Conservation (phyloP, 2,797 vertebrate species). For the Erethizon dorsatum region DNA sequence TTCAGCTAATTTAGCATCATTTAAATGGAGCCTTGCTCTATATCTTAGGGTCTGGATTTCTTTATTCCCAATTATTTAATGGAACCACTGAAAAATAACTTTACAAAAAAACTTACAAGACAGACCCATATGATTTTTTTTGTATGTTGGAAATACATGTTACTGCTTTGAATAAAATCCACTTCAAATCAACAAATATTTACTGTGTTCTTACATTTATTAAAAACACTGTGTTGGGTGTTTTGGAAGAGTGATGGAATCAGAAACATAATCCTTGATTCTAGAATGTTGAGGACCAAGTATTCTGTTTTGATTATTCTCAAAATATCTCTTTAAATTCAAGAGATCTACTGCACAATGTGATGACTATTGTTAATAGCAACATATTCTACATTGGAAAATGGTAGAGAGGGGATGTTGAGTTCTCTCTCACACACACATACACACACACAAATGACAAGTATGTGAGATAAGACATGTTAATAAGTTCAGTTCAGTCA, state of each 20-base stretch:
- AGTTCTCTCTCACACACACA: neutral
- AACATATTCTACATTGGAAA: neutral
- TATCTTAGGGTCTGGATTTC: slow-evolving; percentile 77
- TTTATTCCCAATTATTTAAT: slow-evolving; percentile 81
- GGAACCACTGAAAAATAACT: slow-evolving; percentile 66
- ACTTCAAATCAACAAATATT: slow-evolving; percentile 61
- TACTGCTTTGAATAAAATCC: slow-evolving; percentile 57
- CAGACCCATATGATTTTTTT: slow-evolving; percentile 2
- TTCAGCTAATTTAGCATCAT: slow-evolving; percentile 82
- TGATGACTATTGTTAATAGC: neutral
- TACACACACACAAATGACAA: neutral
- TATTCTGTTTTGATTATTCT: neutral
- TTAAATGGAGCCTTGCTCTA: slow-evolving; percentile 65
- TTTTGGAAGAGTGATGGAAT: neutral
- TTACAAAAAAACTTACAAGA: slow-evolving; percentile 12
- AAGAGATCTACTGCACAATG: neutral
- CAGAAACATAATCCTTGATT: neutral
- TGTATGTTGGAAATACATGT: slow-evolving; percentile 21
- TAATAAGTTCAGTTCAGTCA: neutral
- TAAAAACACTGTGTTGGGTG: neutral
- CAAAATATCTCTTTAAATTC: neutral
- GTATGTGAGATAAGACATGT: neutral
- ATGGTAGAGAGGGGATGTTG: neutral
- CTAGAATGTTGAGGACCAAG: neutral
- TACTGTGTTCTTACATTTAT: slow-evolving; percentile 6